Conservation (phyloP, 37 sponge, comb jelly and placozoan genomes). For the Tethya wilhelma region DNA sequence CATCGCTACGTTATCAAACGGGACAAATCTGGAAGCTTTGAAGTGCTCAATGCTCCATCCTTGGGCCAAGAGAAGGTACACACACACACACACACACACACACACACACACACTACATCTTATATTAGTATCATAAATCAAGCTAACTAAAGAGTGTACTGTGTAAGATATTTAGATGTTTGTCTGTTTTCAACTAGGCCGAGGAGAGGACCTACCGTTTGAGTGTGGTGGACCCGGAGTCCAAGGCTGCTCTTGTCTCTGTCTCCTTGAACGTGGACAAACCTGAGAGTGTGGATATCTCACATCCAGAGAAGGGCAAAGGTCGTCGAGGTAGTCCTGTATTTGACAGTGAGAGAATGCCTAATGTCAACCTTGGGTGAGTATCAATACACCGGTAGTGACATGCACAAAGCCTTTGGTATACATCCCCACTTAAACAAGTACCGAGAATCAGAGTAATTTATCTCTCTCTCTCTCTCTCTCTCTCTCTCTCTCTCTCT, state of each 20-base stretch:
- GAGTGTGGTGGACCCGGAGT: slow-evolving; percentile 21
- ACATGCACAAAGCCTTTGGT: too few relatives aligned
- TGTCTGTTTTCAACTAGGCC: not conserved
- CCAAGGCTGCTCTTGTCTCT: slow-evolving; percentile 18
- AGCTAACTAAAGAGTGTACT: too few relatives aligned
- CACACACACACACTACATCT: too few relatives aligned
- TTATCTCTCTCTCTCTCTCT: too few relatives aligned
- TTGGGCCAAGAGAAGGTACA: not conserved
- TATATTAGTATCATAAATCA: too few relatives aligned
- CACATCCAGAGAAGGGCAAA: not conserved
- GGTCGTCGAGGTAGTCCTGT: slow-evolving; percentile 6
- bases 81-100: too few relatives aligned
- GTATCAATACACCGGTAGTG: too few relatives aligned
- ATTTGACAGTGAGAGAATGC: slow-evolving; percentile 59
- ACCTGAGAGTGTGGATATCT: not conserved
- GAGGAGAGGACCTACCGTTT: slow-evolving; percentile 14
- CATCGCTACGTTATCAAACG: slow-evolving; percentile 15
- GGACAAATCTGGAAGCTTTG: slow-evolving; percentile 25
- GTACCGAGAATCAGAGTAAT: too few relatives aligned
- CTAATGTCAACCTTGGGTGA: slow-evolving; percentile 59
- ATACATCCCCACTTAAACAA: too few relatives aligned
- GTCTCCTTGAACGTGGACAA: slow-evolving; percentile 36
- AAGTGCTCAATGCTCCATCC: slow-evolving; percentile 19
- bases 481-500: too few relatives aligned
- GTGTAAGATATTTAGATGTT: too few relatives aligned